Percentiles rank a stretch among this genome's conserved stretches.
Evolutionary conservation across 1,140 invertebrate genomes (phyloP).

Genomic region (Macrobrachium nipponense): DNA sequence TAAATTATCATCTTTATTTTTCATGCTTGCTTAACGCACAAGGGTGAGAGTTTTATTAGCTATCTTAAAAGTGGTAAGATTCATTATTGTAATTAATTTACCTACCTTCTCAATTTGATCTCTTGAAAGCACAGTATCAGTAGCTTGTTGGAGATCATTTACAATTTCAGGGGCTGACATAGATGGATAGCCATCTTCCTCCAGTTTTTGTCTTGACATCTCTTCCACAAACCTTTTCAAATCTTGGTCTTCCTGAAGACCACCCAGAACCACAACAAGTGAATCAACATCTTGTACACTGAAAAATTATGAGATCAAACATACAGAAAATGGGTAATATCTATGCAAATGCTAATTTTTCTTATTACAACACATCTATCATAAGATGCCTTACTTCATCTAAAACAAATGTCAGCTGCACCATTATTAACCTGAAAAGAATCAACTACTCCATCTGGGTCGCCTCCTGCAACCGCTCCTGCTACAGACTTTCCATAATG

Average conservation of each 20-base stretch:
- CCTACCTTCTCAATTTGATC: conserved; percentile 51
- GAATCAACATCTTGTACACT: conserved; percentile 16
- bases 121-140: conserved; percentile 32
- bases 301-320: conserved; percentile 5
- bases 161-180: conserved; percentile 37
- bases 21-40: no score
- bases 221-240: conserved; percentile 32
- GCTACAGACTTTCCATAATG: no score
- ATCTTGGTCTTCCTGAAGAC: conserved; percentile 34
- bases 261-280: conserved; percentile 42
- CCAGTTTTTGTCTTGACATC: conserved; percentile 18
- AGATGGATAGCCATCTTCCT: conserved; percentile 34
- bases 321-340: background rate
- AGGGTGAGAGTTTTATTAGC: no score
- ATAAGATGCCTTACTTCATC: no score
- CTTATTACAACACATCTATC: no score
- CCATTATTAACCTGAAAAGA: no score
- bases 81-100: background rate
- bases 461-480: no score
- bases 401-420: no score
- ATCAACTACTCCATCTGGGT: no score
- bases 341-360: background rate
- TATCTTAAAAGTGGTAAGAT: background rate
- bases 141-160: conserved; percentile 31
- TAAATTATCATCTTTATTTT: no score